Evolutionary conservation across 2,797 vertebrate genomes (phyloP).

Genomic region (Thalassophryne amazonica): DNA sequence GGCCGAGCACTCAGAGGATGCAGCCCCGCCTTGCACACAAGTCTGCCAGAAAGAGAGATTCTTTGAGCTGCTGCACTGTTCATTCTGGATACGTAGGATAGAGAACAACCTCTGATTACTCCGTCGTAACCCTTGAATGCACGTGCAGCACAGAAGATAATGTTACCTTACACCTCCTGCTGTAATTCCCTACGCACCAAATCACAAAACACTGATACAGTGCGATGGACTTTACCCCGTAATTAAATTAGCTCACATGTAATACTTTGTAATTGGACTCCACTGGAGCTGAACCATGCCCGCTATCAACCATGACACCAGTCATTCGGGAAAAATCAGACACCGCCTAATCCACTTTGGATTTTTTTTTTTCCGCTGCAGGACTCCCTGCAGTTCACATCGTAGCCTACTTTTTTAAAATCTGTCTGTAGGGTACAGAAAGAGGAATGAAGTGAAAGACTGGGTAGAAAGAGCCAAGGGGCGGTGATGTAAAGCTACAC

Average conservation of each 20-base stretch:
- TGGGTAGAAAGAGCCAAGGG: background rate
- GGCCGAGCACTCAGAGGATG: conserved; percentile 72
- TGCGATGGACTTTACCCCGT: conserved; percentile 43
- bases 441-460: background rate
- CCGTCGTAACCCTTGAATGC: conserved; percentile 15
- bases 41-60: conserved; percentile 24
- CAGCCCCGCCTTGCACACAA: conserved; percentile 48
- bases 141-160: conserved; percentile 17
- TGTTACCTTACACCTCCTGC: conserved; percentile 37
- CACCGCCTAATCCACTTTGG: conserved; percentile 19
- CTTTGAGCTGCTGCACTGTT: conserved; percentile 70
- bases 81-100: conserved; percentile 55
- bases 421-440: conserved; percentile 1
- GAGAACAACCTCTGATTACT: conserved; percentile 48
- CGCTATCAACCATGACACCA: conserved; percentile 30
- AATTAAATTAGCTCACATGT: conserved; percentile 42
- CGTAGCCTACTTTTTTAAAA: conserved; percentile 17
- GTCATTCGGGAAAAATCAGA: conserved; percentile 25
- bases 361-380: too few species aligned
- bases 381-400: conserved; percentile 17
- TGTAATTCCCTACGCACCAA: conserved; percentile 26
- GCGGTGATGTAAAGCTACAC: background rate
- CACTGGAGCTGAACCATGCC: conserved; percentile 24
- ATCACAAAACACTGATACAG: conserved; percentile 26
- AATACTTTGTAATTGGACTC: conserved; percentile 32